Conservation (phyloP, 2,113 vertebrate genomes). For the Melanotaenia duboulayi region DNA sequence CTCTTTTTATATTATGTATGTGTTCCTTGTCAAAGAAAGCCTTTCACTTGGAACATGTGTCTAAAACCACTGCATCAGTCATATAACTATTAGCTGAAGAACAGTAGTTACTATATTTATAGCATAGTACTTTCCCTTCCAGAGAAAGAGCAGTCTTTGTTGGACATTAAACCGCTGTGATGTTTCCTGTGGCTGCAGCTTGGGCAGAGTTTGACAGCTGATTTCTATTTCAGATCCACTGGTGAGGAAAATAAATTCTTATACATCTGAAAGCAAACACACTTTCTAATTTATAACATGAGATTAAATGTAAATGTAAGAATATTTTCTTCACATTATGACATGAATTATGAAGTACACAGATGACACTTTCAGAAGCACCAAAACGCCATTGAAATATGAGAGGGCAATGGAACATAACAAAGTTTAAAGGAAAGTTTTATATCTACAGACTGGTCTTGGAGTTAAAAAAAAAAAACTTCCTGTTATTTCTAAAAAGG, state of each 20-base stretch:
- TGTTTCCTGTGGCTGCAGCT: slow-evolving; percentile 1
- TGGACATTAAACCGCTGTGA: neutral
- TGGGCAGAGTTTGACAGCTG: neutral
- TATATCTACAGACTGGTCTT: too few species aligned
- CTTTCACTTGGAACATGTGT: slow-evolving; percentile 17
- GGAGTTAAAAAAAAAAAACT: neutral
- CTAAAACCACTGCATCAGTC: slow-evolving; percentile 12
- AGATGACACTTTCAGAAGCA: neutral
- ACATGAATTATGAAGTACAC: slow-evolving; percentile 16
- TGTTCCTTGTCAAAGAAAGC: slow-evolving; percentile 25
- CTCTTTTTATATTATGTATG: slow-evolving; percentile 25
- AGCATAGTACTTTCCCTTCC: neutral
- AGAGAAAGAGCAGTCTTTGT: neutral
- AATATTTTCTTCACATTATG: slow-evolving; percentile 15
- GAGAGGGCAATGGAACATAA: neutral
- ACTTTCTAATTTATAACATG: neutral
- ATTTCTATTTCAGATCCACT: neutral
- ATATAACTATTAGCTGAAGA: neutral
- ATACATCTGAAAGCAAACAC: neutral
- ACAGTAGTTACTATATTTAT: neutral
- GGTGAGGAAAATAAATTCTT: neutral
- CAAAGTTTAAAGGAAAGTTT: too few species aligned
- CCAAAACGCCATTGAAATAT: too few species aligned
- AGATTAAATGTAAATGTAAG: neutral
- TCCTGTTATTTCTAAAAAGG: too few species aligned